These are phyloP conservation scores for Goniozus legneri DNA, from an alignment of 1,140 invertebrate species.

Conservation along the genomic window DNA sequence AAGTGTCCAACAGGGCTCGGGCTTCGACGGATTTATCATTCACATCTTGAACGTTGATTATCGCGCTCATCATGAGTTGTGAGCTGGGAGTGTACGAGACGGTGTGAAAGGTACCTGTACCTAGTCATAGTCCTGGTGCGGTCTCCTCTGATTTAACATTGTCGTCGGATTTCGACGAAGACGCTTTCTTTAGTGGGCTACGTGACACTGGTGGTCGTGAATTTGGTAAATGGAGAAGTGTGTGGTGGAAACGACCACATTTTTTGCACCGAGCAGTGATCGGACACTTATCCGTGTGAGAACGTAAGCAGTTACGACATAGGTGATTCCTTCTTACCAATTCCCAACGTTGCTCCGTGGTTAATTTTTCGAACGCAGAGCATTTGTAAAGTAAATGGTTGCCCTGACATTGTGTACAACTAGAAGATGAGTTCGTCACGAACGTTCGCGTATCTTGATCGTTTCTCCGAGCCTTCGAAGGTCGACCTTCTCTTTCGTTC, in stretches of 20 bases:
- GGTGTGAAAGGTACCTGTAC: not conserved
- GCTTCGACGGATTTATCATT: not conserved
- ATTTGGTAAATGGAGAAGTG: not conserved
- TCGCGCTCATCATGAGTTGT: not conserved
- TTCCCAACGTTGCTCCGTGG: constrained; percentile 5
- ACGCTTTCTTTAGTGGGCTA: not conserved
- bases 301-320: constrained; percentile 1
- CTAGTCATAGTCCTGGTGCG: not conserved
- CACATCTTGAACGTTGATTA: not conserved
- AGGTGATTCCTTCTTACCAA: constrained; percentile 1
- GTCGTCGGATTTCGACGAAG: not conserved
- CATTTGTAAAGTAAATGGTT: constrained; percentile 4
- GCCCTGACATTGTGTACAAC: constrained; percentile 6
- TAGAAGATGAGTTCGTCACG: not conserved
- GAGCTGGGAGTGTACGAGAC: not conserved
- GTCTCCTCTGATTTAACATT: not conserved
- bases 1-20: too few species aligned
- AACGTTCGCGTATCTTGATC: constrained; percentile 4
- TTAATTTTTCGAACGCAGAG: constrained; percentile 4
- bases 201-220: not conserved
- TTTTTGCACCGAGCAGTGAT: not conserved
- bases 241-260: not conserved
- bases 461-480: not conserved
- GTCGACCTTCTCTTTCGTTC: not conserved
- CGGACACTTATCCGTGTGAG: constrained; percentile 1